Percentiles rank a stretch among this genome's conserved stretches.
phyloP scores from a whole-genome alignment of 2,797 vertebrate genomes.

The Mormyrops attenuatus region DNA sequence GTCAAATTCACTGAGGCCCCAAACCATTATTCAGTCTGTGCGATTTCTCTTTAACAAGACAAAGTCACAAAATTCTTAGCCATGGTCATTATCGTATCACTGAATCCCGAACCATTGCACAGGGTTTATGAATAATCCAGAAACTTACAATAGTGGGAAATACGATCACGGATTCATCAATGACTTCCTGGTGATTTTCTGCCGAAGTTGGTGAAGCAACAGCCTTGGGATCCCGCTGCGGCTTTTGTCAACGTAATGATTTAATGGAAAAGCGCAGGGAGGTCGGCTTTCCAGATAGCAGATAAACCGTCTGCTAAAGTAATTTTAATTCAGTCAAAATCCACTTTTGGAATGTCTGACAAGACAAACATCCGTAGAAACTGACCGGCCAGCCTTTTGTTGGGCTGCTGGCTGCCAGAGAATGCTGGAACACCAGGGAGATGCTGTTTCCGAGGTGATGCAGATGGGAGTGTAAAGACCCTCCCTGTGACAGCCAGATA shows the following conservation, averaged over 20 bases:
- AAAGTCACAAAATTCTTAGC: slow-evolving; percentile 3
- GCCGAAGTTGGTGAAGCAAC: slow-evolving; percentile 51
- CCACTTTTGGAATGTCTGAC: slow-evolving; percentile 36
- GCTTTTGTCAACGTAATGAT: slow-evolving; percentile 27
- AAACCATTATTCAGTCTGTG: neutral
- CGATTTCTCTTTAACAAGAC: slow-evolving; percentile 18
- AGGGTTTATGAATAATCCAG: slow-evolving; percentile 28
- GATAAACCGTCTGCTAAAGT: slow-evolving; percentile 41
- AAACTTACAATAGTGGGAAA: slow-evolving; percentile 23
- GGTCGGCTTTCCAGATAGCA: slow-evolving; percentile 31
- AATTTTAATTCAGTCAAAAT: slow-evolving; percentile 37
- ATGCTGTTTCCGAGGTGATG: neutral
- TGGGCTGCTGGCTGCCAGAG: slow-evolving; percentile 21
- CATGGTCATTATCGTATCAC: slow-evolving; percentile 24
- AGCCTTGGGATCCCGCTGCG: slow-evolving; percentile 44
- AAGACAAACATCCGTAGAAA: slow-evolving; percentile 31
- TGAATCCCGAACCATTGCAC: slow-evolving; percentile 19
- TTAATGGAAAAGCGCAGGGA: neutral
- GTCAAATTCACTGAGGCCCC: neutral
- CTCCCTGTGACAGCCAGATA: neutral
- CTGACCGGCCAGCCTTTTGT: slow-evolving; percentile 18
- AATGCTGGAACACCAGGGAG: slow-evolving; percentile 17
- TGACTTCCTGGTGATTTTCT: slow-evolving; percentile 37
- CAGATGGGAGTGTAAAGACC: neutral
- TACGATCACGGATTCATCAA: slow-evolving; percentile 31